phyloP scores from a whole-genome alignment of 1,140 invertebrate species.

The Laupala kohalensis region DNA sequence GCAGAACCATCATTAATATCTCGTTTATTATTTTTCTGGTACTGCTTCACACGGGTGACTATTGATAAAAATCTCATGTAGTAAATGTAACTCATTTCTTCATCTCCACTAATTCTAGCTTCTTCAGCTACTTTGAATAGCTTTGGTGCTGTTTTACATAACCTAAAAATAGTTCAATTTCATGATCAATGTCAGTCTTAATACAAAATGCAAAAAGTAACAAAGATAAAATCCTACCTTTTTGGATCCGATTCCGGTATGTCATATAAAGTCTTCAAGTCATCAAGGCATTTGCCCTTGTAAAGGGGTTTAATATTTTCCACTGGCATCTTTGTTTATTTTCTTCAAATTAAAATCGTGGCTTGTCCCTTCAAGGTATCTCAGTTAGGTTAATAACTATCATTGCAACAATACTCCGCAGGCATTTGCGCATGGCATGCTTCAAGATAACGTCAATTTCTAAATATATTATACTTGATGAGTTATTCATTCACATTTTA shows the following conservation, averaged over 20 bases:
- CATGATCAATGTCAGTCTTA: neutral
- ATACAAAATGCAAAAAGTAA: neutral
- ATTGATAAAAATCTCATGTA: conserved; percentile 55
- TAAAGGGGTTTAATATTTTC: conserved; percentile 1
- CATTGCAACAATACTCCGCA: too few relatives aligned
- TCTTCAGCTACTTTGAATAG: conserved; percentile 41
- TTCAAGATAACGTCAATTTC: too few relatives aligned
- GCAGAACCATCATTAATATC: conserved; percentile 22
- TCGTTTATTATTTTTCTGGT: conserved; percentile 37
- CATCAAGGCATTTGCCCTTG: conserved; percentile 2
- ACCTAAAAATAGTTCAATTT: neutral
- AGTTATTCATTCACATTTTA: too few relatives aligned
- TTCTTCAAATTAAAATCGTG: too few relatives aligned
- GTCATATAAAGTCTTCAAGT: conserved; percentile 11
- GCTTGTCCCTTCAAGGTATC: too few relatives aligned
- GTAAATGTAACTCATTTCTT: conserved; percentile 52
- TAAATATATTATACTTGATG: too few relatives aligned
- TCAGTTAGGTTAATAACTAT: too few relatives aligned
- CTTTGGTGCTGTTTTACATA: conserved; percentile 20
- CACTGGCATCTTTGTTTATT: conserved; percentile 7
- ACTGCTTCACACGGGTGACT: conserved; percentile 37
- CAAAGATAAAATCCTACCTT: neutral
- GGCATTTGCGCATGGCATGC: too few relatives aligned
- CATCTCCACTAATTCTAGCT: conserved; percentile 38
- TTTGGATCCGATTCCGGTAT: conserved; percentile 36